These are phyloP conservation scores for Sparus aurata DNA, from an alignment of 2,797 vertebrate genomes.

Conservation along the genomic window DNA sequence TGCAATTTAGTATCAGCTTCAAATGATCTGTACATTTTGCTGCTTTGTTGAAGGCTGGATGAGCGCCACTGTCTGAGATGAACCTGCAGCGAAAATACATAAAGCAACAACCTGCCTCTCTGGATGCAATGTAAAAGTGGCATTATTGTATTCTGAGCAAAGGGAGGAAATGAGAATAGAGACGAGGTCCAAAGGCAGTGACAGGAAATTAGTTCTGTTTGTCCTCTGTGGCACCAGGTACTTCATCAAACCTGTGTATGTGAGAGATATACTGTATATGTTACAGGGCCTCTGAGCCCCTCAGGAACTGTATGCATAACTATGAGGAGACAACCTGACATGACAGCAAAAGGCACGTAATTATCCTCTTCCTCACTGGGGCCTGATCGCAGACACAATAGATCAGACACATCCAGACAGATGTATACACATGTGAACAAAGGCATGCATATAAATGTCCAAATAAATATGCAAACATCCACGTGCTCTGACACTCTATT, in stretches of 20 bases:
- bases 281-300: slow-evolving; percentile 64
- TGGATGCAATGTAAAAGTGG: slow-evolving; percentile 67
- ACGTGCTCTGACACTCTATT: background rate
- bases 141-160: slow-evolving; percentile 79
- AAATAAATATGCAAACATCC: slow-evolving; percentile 39
- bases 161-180: slow-evolving; percentile 81
- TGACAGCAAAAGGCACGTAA: slow-evolving; percentile 63
- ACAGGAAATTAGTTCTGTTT: slow-evolving; percentile 87
- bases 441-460: slow-evolving; percentile 42
- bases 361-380: slow-evolving; percentile 54
- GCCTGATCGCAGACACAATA: slow-evolving; percentile 39
- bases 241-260: slow-evolving; percentile 80
- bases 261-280: slow-evolving; percentile 69
- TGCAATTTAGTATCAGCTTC: slow-evolving; percentile 29
- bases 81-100: slow-evolving; percentile 57
- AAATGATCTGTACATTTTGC: slow-evolving; percentile 48
- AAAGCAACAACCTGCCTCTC: slow-evolving; percentile 61
- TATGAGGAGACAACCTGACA: slow-evolving; percentile 66
- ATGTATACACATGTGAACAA: slow-evolving; percentile 41
- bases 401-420: slow-evolving; percentile 37
- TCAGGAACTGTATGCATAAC: slow-evolving; percentile 54
- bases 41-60: slow-evolving; percentile 32
- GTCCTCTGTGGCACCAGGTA: slow-evolving; percentile 81
- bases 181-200: slow-evolving; percentile 80
- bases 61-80: slow-evolving; percentile 37